Conservation (phyloP, 1,140 invertebrate genomes). For the Atta colombica region DNA sequence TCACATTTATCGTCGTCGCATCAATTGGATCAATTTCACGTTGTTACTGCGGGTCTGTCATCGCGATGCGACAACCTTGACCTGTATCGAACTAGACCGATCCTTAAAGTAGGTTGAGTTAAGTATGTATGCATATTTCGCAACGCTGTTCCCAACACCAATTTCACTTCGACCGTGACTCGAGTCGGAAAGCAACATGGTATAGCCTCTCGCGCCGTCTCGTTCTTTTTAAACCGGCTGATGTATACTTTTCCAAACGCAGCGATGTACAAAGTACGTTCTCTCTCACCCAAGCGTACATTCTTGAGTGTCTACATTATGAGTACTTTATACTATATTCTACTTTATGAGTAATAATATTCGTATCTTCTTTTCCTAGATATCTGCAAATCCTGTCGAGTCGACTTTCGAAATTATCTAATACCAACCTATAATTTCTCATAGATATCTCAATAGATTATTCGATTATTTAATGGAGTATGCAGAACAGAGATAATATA, state of each 20-base stretch:
- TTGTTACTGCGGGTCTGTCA: not conserved
- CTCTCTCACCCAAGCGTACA: not conserved
- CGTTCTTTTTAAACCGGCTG: constrained; percentile 9
- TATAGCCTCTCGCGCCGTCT: constrained; percentile 25
- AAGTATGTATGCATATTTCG: constrained; percentile 79
- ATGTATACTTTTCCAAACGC: constrained; percentile 23
- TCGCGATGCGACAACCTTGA: constrained; percentile 78
- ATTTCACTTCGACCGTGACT: constrained; percentile 86
- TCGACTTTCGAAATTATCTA: not conserved
- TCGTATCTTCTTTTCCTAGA: too few relatives aligned
- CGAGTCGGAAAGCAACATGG: constrained; percentile 73
- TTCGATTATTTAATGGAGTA: not conserved
- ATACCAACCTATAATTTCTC: not conserved
- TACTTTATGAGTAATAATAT: not conserved
- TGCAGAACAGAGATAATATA: not conserved
- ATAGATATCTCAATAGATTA: not conserved
- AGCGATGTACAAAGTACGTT: not conserved
- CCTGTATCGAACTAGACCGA: constrained; percentile 78
- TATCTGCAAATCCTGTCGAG: too few relatives aligned
- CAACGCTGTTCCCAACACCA: constrained; percentile 78
- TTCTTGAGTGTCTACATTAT: not conserved
- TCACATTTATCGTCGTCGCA: not conserved
- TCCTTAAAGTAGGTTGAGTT: constrained; percentile 67
- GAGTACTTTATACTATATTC: too few relatives aligned
- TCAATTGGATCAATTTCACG: constrained; percentile 23